Conservation (phyloP, 37 sponge, comb jelly and placozoan genomes). For the Amphimedon queenslandica region DNA sequence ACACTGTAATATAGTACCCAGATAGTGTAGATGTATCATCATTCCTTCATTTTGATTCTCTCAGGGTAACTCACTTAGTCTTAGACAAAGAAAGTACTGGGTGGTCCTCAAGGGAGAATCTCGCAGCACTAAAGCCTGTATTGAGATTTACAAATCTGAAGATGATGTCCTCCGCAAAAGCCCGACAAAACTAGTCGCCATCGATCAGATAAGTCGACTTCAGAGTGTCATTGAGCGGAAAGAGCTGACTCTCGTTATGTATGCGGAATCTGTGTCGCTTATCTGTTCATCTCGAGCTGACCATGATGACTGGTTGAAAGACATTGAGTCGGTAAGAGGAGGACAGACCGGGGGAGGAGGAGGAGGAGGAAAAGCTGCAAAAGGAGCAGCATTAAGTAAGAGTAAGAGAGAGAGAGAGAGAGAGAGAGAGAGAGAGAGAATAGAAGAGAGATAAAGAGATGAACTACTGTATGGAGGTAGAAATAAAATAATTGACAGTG, state of each 20-base stretch:
- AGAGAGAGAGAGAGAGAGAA: not conserved
- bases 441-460: too few relatives aligned
- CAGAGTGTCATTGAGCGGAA: slow-evolving; percentile 3
- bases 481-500: not conserved
- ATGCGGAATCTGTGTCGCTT: slow-evolving; percentile 17
- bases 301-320: slow-evolving; percentile 51
- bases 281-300: slow-evolving; percentile 48
- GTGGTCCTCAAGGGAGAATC: slow-evolving; percentile 31
- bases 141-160: slow-evolving; percentile 44
- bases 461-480: too few relatives aligned
- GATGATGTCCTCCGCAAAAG: slow-evolving; percentile 2
- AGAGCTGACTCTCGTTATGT: slow-evolving; percentile 13
- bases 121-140: not conserved
- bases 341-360: not conserved
- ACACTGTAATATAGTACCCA: too few relatives aligned
- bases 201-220: not conserved
- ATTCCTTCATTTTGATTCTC: too few relatives aligned
- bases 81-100: slow-evolving; percentile 33
- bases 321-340: slow-evolving; percentile 10
- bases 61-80: too few relatives aligned
- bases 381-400: not conserved
- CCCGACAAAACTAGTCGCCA: not conserved
- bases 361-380: not conserved
- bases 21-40: too few relatives aligned
- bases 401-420: not conserved